Base-by-base conservation (phyloP, 2,113 vertebrate species). In the Helogale parvula region DNA sequence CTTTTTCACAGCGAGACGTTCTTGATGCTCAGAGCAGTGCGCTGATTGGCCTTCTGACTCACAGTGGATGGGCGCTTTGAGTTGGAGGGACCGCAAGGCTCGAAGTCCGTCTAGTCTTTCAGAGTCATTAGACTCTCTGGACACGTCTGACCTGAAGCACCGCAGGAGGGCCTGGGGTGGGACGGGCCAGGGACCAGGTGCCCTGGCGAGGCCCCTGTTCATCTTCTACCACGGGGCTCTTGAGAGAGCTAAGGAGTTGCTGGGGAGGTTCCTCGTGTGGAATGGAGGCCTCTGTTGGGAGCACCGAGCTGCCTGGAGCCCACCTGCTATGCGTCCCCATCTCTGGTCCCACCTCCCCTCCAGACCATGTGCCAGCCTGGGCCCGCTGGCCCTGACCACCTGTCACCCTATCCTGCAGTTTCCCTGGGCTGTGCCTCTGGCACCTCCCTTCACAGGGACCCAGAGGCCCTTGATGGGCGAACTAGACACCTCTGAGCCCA, bases 21-120 rank as follows among this genome's bases (percentile, higher is more conserved):
- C 69, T 0, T 0, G 29, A 9, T 0, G 41, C 1, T 13, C 8
- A 1, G 33, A 21, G 5, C 19, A 21, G 5, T 1, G 19, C 3
- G 0, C 23, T 21, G 12, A 5, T 33, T 47, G 45, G 50, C 41
- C 7, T n/a, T 35, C 38, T 50, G 33, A 25, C 23, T 3, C 23
- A 0, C 15, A 19, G 25, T 2, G 17, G 38, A 6, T 1, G 3
- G 74, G 13, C 33, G 25, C 71, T 19, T 16, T 5, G 47, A 65
- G 65, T 68, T 29, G 0, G 1, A 19, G 66, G 57, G 76, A 16
- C 68, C 15, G 7, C 65, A 12, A 21, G 1, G 7, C 52, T 11
- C 0, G 0, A 31, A 21, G 76, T 76, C 35, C 65, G 83, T 54
- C 65, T 5, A 11, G 63, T n/a, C 41, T 50, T 92, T 54, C 11